Percentiles rank a stretch among this genome's conserved stretches.
Conservation (phyloP, 2,113 vertebrate species). For the Paradisaea rubra region DNA sequence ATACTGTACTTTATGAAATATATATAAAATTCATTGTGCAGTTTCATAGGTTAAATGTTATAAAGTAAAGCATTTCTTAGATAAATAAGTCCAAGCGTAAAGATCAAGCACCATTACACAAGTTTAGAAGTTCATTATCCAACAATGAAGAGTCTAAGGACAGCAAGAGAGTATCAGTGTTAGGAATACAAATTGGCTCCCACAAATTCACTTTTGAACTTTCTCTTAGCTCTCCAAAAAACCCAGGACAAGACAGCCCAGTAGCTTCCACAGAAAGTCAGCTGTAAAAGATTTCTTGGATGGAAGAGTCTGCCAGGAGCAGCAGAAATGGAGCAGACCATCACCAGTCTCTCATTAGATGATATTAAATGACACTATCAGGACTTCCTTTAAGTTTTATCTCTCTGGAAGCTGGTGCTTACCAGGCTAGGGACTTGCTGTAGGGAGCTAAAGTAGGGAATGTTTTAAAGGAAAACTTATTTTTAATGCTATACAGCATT, state of each 20-base stretch:
- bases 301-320: background rate
- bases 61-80: background rate
- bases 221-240: background rate
- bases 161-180: background rate
- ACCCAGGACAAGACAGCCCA: background rate
- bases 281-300: background rate
- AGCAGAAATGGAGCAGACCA: background rate
- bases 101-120: background rate
- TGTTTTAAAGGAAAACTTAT: background rate
- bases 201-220: background rate
- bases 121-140: background rate
- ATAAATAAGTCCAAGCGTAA: background rate
- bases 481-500: background rate
- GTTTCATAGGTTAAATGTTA: background rate
- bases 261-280: background rate
- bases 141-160: background rate
- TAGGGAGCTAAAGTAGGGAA: background rate
- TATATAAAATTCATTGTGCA: background rate
- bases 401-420: background rate
- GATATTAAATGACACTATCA: background rate
- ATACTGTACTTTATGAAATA: background rate
- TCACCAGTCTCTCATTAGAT: background rate
- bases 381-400: background rate
- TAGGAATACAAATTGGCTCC: background rate
- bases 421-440: background rate